Percentiles rank a stretch among this genome's conserved stretches.
Evolutionary conservation across 2,888 invertebrate species (phyloP).

Genomic region (Spodoptera picta): DNA sequence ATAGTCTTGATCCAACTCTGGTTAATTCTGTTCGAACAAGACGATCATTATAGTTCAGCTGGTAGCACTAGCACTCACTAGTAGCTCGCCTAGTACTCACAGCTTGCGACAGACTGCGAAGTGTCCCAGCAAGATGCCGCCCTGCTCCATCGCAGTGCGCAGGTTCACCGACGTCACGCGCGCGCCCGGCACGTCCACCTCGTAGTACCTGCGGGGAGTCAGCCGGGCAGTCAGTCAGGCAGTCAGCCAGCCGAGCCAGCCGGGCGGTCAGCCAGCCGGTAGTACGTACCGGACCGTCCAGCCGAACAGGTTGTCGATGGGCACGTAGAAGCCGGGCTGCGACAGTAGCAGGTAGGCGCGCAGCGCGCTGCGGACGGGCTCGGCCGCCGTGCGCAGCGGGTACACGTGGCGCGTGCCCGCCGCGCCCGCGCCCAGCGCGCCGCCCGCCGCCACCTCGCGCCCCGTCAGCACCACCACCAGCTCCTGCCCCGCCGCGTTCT

Average conservation of each 20-base stretch:
- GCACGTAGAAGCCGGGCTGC: constrained; percentile 78
- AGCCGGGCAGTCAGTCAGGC: too few relatives aligned
- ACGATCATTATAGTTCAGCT: background rate
- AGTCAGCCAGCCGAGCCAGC: too few relatives aligned
- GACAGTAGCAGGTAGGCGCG: constrained; percentile 73
- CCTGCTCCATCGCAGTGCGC: constrained; percentile 61
- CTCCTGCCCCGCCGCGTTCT: constrained; percentile 40
- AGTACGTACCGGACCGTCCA: constrained; percentile 78
- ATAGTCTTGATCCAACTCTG: background rate
- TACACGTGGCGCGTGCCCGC: constrained; percentile 45
- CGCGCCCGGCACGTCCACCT: constrained; percentile 58
- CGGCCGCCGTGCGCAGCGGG: constrained; percentile 49
- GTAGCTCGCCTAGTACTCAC: constrained; percentile 1
- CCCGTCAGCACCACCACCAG: constrained; percentile 64
- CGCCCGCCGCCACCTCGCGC: constrained; percentile 28
- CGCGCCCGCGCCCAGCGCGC: constrained; percentile 24
- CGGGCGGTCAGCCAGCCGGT: too few relatives aligned
- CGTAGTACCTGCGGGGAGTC: constrained; percentile 73
- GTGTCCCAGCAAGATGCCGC: constrained; percentile 77
- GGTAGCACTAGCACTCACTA: too few relatives aligned
- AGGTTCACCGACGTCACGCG: constrained; percentile 70
- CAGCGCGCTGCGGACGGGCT: constrained; percentile 52
- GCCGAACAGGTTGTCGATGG: constrained; percentile 73
- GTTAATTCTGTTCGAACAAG: constrained; percentile 13
- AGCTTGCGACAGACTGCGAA: constrained; percentile 68